Evolutionary conservation across 2,888 invertebrate genomes (phyloP).

Genomic region (Piscicola geometra): DNA sequence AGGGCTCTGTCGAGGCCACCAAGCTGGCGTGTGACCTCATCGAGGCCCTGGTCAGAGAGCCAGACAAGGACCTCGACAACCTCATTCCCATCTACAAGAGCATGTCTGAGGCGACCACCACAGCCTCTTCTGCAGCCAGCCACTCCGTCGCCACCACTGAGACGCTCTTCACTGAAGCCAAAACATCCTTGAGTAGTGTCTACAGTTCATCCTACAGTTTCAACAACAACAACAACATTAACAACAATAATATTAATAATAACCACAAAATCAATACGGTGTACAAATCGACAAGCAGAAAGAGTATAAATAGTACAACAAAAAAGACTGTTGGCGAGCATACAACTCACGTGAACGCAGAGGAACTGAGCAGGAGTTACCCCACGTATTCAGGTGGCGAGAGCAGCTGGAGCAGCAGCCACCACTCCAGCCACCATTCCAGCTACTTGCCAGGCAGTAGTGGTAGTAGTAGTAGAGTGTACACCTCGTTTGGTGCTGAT

Average conservation of each 20-base stretch:
- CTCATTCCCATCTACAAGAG: slow-evolving; percentile 40
- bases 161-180: neutral
- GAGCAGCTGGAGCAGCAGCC: neutral
- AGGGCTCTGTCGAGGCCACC: slow-evolving; percentile 85
- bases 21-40: slow-evolving; percentile 87
- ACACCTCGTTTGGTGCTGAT: neutral
- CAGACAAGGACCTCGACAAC: slow-evolving; percentile 63
- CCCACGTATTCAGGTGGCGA: neutral
- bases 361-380: too few relatives aligned
- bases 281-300: neutral
- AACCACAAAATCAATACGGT: neutral
- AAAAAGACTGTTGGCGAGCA: neutral
- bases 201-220: too few relatives aligned
- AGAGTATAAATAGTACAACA: neutral
- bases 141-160: neutral
- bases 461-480: too few relatives aligned
- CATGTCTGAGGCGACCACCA: slow-evolving; percentile 32
- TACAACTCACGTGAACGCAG: too few relatives aligned
- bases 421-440: too few relatives aligned
- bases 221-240: too few relatives aligned
- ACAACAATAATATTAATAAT: neutral
- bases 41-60: slow-evolving; percentile 85
- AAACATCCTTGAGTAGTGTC: neutral
- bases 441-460: too few relatives aligned
- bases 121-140: slow-evolving; percentile 19